Evolutionary conservation across 2,888 invertebrate species (phyloP).

Genomic region (Diarsia dahlii): DNA sequence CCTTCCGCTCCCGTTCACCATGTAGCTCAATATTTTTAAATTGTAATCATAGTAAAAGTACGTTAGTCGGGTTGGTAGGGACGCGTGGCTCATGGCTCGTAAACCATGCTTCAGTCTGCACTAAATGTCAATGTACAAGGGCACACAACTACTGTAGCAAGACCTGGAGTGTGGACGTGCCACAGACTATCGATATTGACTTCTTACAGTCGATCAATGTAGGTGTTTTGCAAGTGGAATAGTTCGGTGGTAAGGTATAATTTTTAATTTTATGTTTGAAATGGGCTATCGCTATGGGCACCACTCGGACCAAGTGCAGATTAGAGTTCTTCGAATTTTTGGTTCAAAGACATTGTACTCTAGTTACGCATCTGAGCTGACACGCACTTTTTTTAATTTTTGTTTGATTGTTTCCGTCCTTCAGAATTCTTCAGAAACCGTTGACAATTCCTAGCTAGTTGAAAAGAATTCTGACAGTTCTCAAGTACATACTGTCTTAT

Average conservation of each 20-base stretch:
- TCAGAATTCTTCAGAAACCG: not conserved
- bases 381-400: not conserved
- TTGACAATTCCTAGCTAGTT: not conserved
- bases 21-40: slow-evolving; percentile 65
- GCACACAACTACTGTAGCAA: slow-evolving; percentile 41
- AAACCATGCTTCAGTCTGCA: slow-evolving; percentile 80
- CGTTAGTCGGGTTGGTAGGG: slow-evolving; percentile 53
- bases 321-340: no score
- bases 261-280: no score
- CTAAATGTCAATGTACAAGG: slow-evolving; percentile 85
- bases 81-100: slow-evolving; percentile 74
- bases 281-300: no score
- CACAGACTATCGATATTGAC: slow-evolving; percentile 28
- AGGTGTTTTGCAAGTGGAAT: not conserved
- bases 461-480: not conserved
- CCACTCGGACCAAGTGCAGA: no score
- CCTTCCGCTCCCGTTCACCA: slow-evolving; percentile 30
- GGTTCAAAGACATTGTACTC: not conserved
- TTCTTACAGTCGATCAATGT: not conserved
- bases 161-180: slow-evolving; percentile 41
- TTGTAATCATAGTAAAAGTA: slow-evolving; percentile 67
- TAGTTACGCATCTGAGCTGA: not conserved
- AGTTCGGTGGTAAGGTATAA: not conserved
- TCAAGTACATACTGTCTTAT: not conserved
- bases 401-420: not conserved